Percentiles rank a stretch among this genome's conserved stretches.
phyloP scores from a whole-genome alignment of 2,113 vertebrate genomes.

The Craseonycteris thonglongyai region DNA sequence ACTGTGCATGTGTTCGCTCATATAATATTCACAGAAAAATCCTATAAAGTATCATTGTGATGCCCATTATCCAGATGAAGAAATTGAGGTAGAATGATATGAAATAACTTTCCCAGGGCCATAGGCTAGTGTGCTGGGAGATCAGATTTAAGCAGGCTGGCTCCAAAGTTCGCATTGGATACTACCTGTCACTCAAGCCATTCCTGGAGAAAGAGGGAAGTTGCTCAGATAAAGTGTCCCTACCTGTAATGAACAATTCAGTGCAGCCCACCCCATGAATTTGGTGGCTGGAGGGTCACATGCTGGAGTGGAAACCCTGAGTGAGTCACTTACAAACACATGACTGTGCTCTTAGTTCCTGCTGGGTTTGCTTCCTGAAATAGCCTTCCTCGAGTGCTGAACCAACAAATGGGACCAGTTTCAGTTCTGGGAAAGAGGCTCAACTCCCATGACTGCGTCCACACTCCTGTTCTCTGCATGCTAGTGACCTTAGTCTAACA shows the following conservation, averaged over 20 bases:
- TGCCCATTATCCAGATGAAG: background rate
- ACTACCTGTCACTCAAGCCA: background rate
- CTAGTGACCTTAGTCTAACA: background rate
- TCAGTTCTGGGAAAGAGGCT: slow-evolving; percentile 44
- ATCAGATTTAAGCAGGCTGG: background rate
- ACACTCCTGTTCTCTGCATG: background rate
- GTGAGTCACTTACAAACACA: slow-evolving; percentile 2
- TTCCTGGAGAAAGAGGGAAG: background rate
- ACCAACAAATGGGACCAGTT: background rate
- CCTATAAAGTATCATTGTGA: background rate
- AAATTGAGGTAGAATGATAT: background rate
- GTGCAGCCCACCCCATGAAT: background rate
- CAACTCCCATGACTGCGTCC: background rate
- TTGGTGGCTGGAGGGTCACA: background rate
- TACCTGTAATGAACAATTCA: background rate
- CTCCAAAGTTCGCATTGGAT: background rate
- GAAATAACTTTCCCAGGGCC: background rate
- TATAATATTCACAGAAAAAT: background rate
- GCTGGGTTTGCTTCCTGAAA: slow-evolving; percentile 40
- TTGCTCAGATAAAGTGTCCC: background rate
- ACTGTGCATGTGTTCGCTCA: background rate
- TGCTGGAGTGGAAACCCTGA: background rate
- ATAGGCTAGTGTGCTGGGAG: background rate
- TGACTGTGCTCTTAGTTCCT: slow-evolving; percentile 31
- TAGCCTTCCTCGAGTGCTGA: background rate